Conservation (phyloP, 2,888 invertebrate species). For the Pollenia angustigena region DNA sequence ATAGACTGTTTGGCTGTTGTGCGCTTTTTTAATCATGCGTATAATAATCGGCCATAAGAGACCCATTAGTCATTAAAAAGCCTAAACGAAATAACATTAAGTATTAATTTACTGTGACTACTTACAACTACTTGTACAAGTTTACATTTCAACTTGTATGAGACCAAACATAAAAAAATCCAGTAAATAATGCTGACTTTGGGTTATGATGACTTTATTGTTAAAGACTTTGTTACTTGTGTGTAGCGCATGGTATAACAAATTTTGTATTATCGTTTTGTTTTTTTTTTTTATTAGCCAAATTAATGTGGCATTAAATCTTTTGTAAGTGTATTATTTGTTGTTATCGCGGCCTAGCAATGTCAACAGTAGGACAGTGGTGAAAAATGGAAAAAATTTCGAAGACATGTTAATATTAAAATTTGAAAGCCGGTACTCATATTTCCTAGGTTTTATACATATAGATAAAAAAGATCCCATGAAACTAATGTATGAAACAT, state of each 20-base stretch:
- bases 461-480: too few relatives aligned
- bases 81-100: conserved; percentile 48
- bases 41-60: conserved; percentile 65
- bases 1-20: conserved; percentile 34
- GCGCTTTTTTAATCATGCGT: conserved; percentile 47
- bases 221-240: conserved; percentile 36
- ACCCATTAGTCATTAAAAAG: conserved; percentile 64
- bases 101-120: conserved; percentile 61
- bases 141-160: conserved; percentile 19
- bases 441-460: too few relatives aligned
- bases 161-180: conserved; percentile 1
- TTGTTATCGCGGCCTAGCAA: conserved; percentile 8
- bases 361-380: conserved; percentile 24
- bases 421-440: neutral
- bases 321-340: conserved; percentile 34
- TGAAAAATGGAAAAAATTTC: neutral
- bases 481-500: too few relatives aligned
- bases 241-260: conserved; percentile 19
- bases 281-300: conserved; percentile 58
- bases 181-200: conserved; percentile 21
- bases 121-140: conserved; percentile 16
- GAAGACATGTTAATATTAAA: neutral
- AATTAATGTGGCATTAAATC: conserved; percentile 70
- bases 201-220: conserved; percentile 46
- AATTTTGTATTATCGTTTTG: conserved; percentile 16